Percentiles rank a stretch among this genome's conserved stretches.
Conservation (phyloP, 1,140 invertebrate genomes). For the Coenobita brevimanus region DNA sequence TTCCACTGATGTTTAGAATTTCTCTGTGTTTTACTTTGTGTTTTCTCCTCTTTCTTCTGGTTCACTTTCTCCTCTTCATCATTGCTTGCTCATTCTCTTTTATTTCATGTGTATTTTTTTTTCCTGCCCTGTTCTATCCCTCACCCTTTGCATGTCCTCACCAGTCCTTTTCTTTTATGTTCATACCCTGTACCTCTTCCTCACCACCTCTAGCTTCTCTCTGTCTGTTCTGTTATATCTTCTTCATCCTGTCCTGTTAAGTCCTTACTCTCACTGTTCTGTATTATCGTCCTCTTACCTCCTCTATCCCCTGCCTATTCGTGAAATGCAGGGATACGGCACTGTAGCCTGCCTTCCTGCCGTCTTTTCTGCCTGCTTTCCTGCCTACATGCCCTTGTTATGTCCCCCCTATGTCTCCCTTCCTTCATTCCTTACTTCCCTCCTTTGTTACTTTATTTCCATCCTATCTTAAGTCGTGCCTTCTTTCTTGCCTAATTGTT, state of each 20-base stretch:
- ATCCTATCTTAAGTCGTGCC: neutral
- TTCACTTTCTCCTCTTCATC: neutral
- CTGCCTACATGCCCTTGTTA: too few species aligned
- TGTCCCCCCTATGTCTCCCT: neutral
- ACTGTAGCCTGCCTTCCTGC: too few species aligned
- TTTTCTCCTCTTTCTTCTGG: neutral
- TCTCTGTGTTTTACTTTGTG: neutral
- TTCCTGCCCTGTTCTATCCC: neutral
- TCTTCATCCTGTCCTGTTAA: neutral
- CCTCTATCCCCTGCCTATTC: neutral
- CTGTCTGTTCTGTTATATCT: neutral
- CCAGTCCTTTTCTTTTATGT: neutral
- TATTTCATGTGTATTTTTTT: neutral
- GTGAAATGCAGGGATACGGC: too few species aligned
- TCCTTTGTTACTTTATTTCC: neutral
- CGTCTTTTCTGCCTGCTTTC: too few species aligned
- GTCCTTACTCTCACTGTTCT: neutral
- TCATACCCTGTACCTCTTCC: neutral
- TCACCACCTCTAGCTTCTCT: neutral
- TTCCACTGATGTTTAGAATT: neutral
- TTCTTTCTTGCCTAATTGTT: neutral
- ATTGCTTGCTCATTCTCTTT: neutral
- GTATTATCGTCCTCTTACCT: neutral
- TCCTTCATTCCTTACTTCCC: neutral
- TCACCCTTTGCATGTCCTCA: neutral